phyloP scores from a whole-genome alignment of 2,113 vertebrate genomes.

The Amphiprion ocellaris region DNA sequence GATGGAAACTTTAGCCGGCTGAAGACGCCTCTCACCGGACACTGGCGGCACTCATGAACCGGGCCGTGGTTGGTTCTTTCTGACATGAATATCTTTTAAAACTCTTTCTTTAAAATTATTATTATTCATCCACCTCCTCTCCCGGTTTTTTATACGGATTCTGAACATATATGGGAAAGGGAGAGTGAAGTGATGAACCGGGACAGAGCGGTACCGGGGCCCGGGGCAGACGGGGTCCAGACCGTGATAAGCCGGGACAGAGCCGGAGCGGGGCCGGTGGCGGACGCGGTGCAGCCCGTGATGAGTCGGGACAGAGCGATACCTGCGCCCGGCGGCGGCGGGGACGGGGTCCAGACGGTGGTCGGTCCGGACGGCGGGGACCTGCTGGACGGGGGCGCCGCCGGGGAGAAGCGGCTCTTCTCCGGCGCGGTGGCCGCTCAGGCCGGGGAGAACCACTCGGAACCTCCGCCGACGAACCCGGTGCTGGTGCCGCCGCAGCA shows the following conservation, averaged over 20 bases:
- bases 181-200: constrained; percentile 86
- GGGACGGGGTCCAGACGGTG: constrained; percentile 77
- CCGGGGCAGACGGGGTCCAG: constrained; percentile 70
- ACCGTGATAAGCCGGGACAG: constrained; percentile 87
- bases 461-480: constrained; percentile 80
- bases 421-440: constrained; percentile 80
- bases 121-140: background rate
- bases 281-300: constrained; percentile 71
- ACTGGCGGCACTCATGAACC: constrained; percentile 29
- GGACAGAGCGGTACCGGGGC: constrained; percentile 83
- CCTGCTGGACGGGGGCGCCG: constrained; percentile 76
- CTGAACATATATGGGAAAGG: constrained; percentile 60
- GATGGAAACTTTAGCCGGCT: constrained; percentile 36
- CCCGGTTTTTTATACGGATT: constrained; percentile 27
- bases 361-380: constrained; percentile 81
- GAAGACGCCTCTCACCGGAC: constrained; percentile 24
- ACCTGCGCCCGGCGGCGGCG: constrained; percentile 45
- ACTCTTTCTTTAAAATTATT: background rate
- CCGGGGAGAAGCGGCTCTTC: constrained; percentile 85
- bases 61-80: background rate
- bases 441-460: constrained; percentile 84
- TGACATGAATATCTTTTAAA: constrained; percentile 32
- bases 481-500: constrained; percentile 70
- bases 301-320: constrained; percentile 88
- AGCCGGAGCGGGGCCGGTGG: constrained; percentile 66